Conservation (phyloP, 2,797 vertebrate genomes). For the Loris lydekkerianus region DNA sequence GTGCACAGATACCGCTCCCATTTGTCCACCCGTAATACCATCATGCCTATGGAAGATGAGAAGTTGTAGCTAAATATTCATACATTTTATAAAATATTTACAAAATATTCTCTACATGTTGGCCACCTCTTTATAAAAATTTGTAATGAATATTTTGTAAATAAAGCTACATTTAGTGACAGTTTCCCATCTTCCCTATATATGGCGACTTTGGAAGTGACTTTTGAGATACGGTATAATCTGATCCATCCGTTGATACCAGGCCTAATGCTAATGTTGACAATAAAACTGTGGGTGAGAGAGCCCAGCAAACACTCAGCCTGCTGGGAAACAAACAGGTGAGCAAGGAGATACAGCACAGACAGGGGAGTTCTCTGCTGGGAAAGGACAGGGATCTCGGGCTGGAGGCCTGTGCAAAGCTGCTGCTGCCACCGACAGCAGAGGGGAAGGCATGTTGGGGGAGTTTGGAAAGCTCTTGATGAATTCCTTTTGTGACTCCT, state of each 20-base stretch:
- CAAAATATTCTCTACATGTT: too few relatives aligned
- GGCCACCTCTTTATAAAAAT: too few relatives aligned
- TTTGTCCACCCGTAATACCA: background rate
- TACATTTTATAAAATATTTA: too few relatives aligned
- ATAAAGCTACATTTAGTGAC: too few relatives aligned
- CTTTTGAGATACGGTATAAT: background rate
- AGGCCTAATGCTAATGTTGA: background rate
- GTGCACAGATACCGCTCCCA: fast-evolving
- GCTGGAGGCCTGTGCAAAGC: background rate
- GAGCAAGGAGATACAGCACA: background rate
- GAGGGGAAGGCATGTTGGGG: background rate
- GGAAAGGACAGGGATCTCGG: background rate
- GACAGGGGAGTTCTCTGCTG: background rate
- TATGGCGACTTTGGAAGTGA: too few relatives aligned
- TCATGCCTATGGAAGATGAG: too few relatives aligned
- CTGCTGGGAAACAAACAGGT: background rate
- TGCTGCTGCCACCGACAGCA: background rate
- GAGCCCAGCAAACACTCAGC: background rate
- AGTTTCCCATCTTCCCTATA: too few relatives aligned
- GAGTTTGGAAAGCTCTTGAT: background rate
- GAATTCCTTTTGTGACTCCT: background rate
- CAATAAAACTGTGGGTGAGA: background rate
- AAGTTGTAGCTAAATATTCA: too few relatives aligned
- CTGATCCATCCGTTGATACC: background rate
- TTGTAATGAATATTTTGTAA: too few relatives aligned